Evolutionary conservation across 2,888 invertebrate species (phyloP), one percentile per base, ranked within the genome.

Genomic region (Drosophila paramelanica): DNA sequence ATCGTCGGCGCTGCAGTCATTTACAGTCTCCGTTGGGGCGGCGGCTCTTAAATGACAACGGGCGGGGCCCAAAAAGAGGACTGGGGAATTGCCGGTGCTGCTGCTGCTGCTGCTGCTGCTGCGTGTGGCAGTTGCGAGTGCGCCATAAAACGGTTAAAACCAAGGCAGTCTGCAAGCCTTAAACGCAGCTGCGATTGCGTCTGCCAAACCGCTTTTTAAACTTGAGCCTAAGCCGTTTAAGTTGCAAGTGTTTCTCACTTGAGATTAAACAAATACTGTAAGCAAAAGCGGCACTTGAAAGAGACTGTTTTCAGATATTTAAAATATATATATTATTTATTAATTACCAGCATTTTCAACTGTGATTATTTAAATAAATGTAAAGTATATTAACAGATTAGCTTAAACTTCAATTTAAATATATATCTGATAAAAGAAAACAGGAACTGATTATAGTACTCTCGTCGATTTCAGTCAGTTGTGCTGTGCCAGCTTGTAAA

Each of bases 61-160:
- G 60, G 66, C 49, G 61, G 39, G 45, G 46, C 45, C 14, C 42
- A 23, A 51, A 53, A 47, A 33, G 20, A 20, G 14, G 65, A 38
- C 60, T 56, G 61, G 74, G 73, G 56, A 75, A 66, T 76, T 71
- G 60, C 38, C 55, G n/a, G n/a, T 53, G 56, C 20, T 77, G 67
- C 14, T 47, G 33, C 33, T n/a, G n/a, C n/a, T n/a, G n/a, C n/a
- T n/a, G 38, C 23, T 53, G 56, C 20, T 77, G 67, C 14, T 47
- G 33, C 33, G 45, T 39, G 38, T 14, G 51, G 43, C 61, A 39
- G 33, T 46, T 59, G 49, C 25, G 60, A 57, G 67, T 57, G 56
- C 57, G 60, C 68, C 65, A 79, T 78, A 72, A 78, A 78, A 75
- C 68, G 42, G 72, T 78, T 78, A 75, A 75, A 79, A 75, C 47